Conservation (phyloP, 2,797 vertebrate species). For the Threskiornis aethiopicus region DNA sequence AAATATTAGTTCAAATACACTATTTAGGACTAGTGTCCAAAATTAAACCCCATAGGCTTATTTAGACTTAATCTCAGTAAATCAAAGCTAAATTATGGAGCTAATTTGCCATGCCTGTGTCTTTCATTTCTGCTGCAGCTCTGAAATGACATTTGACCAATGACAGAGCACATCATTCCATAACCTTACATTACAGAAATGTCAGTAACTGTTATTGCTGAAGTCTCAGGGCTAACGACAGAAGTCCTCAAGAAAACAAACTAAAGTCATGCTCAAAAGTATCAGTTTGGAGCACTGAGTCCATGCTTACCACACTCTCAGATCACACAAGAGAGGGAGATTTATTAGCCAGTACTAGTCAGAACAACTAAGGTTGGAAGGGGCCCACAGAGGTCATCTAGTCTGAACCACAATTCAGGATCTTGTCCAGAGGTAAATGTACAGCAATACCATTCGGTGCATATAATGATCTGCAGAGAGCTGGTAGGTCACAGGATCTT, state of each 20-base stretch:
- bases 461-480: not conserved
- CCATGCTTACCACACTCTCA: not conserved
- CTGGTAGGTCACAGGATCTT: not conserved
- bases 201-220: not conserved
- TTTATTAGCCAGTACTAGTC: not conserved
- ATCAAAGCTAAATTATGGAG: not conserved
- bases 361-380: not conserved
- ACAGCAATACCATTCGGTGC: not conserved
- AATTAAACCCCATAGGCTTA: slow-evolving; percentile 21
- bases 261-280: not conserved
- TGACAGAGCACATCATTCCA: not conserved
- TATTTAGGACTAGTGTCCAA: slow-evolving; percentile 3
- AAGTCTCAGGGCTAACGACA: not conserved
- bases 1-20: slow-evolving; percentile 35
- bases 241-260: not conserved
- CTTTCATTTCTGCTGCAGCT: not conserved
- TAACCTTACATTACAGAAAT: not conserved
- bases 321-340: fast-evolving
- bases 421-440: not conserved
- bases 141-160: not conserved
- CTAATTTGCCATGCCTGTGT: not conserved
- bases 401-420: not conserved
- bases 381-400: not conserved
- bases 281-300: not conserved
- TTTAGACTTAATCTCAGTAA: not conserved